Evolutionary conservation across 2,888 invertebrate genomes (phyloP).

Genomic region (Lottia gigantea): DNA sequence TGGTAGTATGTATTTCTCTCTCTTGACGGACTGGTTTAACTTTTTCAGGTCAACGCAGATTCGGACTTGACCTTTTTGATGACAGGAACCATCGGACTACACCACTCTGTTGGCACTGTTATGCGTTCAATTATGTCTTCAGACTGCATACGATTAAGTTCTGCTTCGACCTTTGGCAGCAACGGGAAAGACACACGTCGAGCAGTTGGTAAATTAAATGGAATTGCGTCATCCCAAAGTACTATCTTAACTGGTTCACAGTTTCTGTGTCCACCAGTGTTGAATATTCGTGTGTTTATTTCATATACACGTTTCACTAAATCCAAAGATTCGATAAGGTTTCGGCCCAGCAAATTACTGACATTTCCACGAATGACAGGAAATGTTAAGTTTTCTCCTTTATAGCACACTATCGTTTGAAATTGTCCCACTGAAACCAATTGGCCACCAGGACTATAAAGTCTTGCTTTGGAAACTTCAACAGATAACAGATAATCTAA

Average conservation of each 20-base stretch:
- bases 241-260: constrained; percentile 13
- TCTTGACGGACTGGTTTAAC: constrained; percentile 25
- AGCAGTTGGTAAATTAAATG: constrained; percentile 16
- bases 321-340: neutral
- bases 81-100: constrained; percentile 31
- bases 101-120: constrained; percentile 31
- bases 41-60: constrained; percentile 29
- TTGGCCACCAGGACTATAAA: neutral
- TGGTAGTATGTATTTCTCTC: too few relatives aligned
- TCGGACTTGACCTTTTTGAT: constrained; percentile 26
- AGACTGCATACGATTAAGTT: constrained; percentile 28
- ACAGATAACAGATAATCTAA: too few relatives aligned
- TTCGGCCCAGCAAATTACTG: neutral
- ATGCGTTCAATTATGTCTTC: constrained; percentile 28
- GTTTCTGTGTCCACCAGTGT: neutral
- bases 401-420: neutral
- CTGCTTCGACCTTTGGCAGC: constrained; percentile 24
- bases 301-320: neutral
- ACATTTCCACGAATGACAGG: neutral
- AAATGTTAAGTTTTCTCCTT: neutral
- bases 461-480: neutral
- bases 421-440: neutral
- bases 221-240: constrained; percentile 6
- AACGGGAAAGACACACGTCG: constrained; percentile 24
- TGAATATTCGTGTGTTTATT: neutral